Base-by-base conservation (phyloP, 1,140 invertebrate species). In the Lepidurus couesii region DNA sequence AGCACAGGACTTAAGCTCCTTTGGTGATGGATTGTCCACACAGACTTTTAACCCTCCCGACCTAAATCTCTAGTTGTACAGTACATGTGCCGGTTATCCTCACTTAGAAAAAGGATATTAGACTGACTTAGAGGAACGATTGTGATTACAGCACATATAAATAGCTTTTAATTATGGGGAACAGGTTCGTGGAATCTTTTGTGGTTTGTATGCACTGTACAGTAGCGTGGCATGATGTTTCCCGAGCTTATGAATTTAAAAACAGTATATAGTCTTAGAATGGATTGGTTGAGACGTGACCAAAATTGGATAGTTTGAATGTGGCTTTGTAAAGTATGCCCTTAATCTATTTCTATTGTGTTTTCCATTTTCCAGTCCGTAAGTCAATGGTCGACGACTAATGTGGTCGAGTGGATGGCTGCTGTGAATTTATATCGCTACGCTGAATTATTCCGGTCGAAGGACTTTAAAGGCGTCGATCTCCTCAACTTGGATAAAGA, bases 341-440 rank as follows among this genome's bases (percentile, higher is more conserved):
- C 80, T 73, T 77, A 76, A 34, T 34, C 34, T 34, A 34, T 34
- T 34, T 34, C 34, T 65, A 7, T 0, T 16, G 6, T 78, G 80
- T 80, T 82, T 82, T 78, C 81, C 82, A 81, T 82, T 83, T 87
- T 87, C 9, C 86, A 92, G 91, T 89, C 90, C 43, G 86, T 92
- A 79, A 86, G 85, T 81, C 89, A 91, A 84, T 92, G 91, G 91
- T 89, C 89, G 42, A 87, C 89, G 78, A 83, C 86, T 47, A 89
- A 92, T 84, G 91, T 92, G 21, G 86, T 91, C 79, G 91, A 92
- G 85, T 92, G 91, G 91, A 91, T 92, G 90, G 90, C 90, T 79
- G 89, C 90, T 45, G 82, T 91, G 76, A 92, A 92, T 84, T 85
- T 92, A 43, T 91, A 90, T 82, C 87, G 89, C 76, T 92, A 92